Conservation (phyloP, 2,888 invertebrate genomes). For the Coelopa pilipes region DNA sequence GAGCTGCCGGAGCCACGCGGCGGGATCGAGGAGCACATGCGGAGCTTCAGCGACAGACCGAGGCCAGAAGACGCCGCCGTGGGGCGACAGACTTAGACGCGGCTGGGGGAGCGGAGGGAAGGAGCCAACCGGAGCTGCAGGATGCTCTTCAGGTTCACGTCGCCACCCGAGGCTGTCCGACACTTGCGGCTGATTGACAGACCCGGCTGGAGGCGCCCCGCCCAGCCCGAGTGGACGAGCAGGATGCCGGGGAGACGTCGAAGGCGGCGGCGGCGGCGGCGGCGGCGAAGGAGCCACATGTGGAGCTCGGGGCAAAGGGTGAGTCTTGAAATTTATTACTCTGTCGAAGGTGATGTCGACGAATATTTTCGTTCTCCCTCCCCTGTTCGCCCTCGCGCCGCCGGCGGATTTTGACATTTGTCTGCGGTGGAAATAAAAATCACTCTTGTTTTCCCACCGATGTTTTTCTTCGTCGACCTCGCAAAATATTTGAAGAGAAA, state of each 20-base stretch:
- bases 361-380: background rate
- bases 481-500: too few species aligned
- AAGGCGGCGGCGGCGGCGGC: background rate
- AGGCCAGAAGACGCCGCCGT: too few species aligned
- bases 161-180: too few species aligned
- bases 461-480: too few species aligned
- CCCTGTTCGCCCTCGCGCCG: background rate
- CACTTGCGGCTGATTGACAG: constrained; percentile 14
- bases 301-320: background rate
- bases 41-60: background rate
- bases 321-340: constrained; percentile 3
- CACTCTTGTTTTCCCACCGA: too few species aligned
- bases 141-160: background rate
- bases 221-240: background rate
- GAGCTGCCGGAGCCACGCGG: too few species aligned
- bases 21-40: too few species aligned
- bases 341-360: background rate
- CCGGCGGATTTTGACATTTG: constrained; percentile 16
- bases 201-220: too few species aligned
- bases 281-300: too few species aligned
- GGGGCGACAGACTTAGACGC: background rate
- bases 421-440: constrained; percentile 4
- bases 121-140: background rate
- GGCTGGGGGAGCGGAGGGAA: background rate
- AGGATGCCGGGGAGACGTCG: background rate